These are phyloP conservation scores for Aurelia sp. DNA, from an alignment of 30 jellyfish, hydroid and myxozoan species.

Conservation along the genomic window DNA sequence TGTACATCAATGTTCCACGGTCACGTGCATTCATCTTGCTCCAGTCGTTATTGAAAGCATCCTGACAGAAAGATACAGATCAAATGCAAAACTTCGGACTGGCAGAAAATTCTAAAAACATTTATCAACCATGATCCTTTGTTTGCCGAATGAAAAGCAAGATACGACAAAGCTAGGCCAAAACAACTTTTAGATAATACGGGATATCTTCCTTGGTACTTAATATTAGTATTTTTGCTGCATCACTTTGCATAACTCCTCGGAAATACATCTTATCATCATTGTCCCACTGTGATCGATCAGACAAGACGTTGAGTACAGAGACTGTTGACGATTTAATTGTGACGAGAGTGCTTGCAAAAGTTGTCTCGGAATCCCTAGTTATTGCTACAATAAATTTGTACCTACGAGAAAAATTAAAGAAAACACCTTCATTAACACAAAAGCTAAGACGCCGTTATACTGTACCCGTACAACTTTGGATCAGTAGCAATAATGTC, in stretches of 20 bases:
- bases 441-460: too few species aligned
- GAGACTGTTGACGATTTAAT: conserved; percentile 7
- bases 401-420: neutral
- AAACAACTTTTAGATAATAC: too few species aligned
- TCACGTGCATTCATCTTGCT: conserved; percentile 99
- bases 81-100: too few species aligned
- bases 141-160: too few species aligned
- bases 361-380: neutral
- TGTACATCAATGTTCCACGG: conserved; percentile 96
- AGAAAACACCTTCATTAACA: too few species aligned
- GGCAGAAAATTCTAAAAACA: too few species aligned
- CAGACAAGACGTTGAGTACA: conserved; percentile 13
- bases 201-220: conserved; percentile 29
- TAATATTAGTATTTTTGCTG: neutral
- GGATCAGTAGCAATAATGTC: too few species aligned
- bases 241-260: conserved; percentile 12
- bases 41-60: conserved; percentile 98
- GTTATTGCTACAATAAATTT: conserved; percentile 22
- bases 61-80: conserved; percentile 48
- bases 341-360: conserved; percentile 35
- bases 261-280: conserved; percentile 11
- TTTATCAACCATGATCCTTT: too few species aligned
- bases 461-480: too few species aligned
- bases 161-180: too few species aligned
- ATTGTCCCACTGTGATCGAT: neutral